phyloP scores from a whole-genome alignment of 2,797 vertebrate species.

The Enteromius mattozi region DNA sequence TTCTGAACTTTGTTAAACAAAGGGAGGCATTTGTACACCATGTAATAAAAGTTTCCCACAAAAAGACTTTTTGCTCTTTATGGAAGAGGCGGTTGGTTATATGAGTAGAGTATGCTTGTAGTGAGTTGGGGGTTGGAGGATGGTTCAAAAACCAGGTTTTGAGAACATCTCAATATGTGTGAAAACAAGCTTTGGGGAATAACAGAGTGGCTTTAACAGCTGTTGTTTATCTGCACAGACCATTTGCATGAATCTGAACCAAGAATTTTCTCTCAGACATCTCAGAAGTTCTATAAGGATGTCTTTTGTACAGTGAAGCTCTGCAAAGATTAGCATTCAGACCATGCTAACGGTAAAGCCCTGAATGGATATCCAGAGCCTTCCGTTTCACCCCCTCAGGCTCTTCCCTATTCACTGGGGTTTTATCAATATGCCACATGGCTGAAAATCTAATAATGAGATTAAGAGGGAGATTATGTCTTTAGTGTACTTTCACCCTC shows the following conservation, averaged over 20 bases:
- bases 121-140: conserved; percentile 3
- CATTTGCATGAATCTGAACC: conserved; percentile 43
- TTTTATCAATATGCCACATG: conserved; percentile 55
- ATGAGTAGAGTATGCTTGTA: conserved; percentile 2
- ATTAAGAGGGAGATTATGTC: conserved; percentile 56
- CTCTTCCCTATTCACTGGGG: conserved; percentile 31
- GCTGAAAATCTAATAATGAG: conserved; percentile 54
- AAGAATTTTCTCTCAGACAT: conserved; percentile 42
- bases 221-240: conserved; percentile 54
- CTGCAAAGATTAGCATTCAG: conserved; percentile 35
- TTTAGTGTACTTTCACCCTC: conserved; percentile 55
- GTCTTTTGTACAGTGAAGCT: conserved; percentile 28
- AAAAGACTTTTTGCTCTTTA: conserved; percentile 6
- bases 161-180: conserved; percentile 34
- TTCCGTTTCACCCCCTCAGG: conserved; percentile 6
- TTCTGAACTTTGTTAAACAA: conserved; percentile 37
- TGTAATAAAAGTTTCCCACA: conserved; percentile 21
- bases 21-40: conserved; percentile 11
- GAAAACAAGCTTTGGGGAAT: conserved; percentile 52
- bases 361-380: conserved; percentile 43
- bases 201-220: conserved; percentile 59
- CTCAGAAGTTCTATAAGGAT: conserved; percentile 30
- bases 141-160: conserved; percentile 27
- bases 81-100: conserved; percentile 18
- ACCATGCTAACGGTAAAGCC: conserved; percentile 29